Base-by-base conservation (phyloP, 2,113 vertebrate species). In the Pseudopodoces humilis region DNA sequence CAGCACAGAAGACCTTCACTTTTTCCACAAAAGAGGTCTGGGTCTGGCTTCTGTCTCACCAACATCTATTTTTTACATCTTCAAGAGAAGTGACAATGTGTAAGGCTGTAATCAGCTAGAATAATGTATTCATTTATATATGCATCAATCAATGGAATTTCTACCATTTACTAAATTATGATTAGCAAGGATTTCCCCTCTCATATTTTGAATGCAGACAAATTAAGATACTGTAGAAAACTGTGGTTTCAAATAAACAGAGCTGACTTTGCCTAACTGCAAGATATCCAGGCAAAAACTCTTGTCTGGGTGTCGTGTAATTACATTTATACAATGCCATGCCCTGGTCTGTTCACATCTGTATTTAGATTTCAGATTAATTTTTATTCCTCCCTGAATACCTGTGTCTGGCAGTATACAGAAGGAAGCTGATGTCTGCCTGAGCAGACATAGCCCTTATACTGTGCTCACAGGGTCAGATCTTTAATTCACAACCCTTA, bases 261-360 rank as follows among this genome's bases (percentile, higher is more conserved):
- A 47, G 1, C 2, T 62, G 3, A 28, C 3, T 49, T 70, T 50
- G 1, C 12, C 28, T n/a, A 23, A 6, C 11, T 55, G 14, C 13
- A 55, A 50, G 9, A 67, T 4, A 56, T 15, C 7, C 8, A 62
- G 18, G 59, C 2, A 75, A 74, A 84, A 83, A 2, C 4, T 58
- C 11, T 69, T 69, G 13, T 55, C 9, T 28, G 9, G 4, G 6
- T 46, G 18, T 23, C 12, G 2, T 39, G 15, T 20, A 11, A 11
- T 58, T 83, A n/a, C 2, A 17, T 49, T 28, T 69, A 6, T 12
- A 30, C 12, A 39, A 7, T 5, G 7, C 10, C 2, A 0, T 47
- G 9, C 33, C 14, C 21, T 59, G 6, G 3, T 47, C 41, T 72
- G 13, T 60, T 74, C 53, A 58, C 3, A 7, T 30, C 17, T 75